phyloP scores from a whole-genome alignment of 2,797 vertebrate genomes.

The Artibeus lituratus region DNA sequence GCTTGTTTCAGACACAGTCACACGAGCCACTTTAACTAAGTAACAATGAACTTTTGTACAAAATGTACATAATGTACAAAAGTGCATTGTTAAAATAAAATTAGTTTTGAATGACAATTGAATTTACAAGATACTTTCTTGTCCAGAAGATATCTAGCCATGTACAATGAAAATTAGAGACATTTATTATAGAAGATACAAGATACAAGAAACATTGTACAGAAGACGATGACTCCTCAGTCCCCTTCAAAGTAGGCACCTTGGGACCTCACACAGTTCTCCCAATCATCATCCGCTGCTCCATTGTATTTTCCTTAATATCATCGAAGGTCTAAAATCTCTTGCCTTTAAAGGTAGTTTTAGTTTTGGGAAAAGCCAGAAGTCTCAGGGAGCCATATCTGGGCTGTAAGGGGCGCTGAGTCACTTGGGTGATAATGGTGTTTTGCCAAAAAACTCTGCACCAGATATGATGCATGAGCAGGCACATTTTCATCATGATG shows the following conservation, averaged over 20 bases:
- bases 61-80: not conserved
- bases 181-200: not conserved
- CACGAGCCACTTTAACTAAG: constrained; percentile 39
- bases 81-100: constrained; percentile 50
- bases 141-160: not conserved
- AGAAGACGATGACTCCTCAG: not conserved
- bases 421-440: not conserved
- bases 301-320: not conserved
- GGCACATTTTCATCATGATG: not conserved
- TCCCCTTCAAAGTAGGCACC: not conserved
- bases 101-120: constrained; percentile 41
- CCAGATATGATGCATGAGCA: not conserved
- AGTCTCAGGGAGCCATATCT: not conserved
- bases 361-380: not conserved
- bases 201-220: not conserved
- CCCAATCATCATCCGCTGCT: not conserved
- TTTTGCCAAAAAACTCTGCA: not conserved
- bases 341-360: not conserved
- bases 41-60: not conserved
- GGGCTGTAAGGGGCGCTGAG: not conserved
- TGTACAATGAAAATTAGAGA: not conserved
- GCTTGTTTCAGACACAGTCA: constrained; percentile 52
- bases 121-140: constrained; percentile 46
- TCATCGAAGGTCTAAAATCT: not conserved
- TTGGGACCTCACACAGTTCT: not conserved